Evolutionary conservation across 2,888 invertebrate species (phyloP).

Genomic region (Temnothorax ravouxi): DNA sequence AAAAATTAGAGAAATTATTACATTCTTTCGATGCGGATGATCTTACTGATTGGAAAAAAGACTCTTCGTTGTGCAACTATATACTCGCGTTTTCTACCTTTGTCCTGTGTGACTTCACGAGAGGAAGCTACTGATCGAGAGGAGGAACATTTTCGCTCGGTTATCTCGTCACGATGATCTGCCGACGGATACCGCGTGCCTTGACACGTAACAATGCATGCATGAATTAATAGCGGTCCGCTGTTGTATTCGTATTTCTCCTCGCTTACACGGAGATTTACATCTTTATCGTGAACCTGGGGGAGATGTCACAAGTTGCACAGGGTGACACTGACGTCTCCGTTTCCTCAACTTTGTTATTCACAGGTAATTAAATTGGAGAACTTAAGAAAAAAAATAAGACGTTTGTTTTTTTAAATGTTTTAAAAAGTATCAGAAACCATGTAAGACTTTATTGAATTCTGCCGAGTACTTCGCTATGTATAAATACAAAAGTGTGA

Average conservation of each 20-base stretch:
- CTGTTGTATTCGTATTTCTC: constrained; percentile 77
- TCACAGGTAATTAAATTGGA: constrained; percentile 8
- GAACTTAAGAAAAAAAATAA: background rate
- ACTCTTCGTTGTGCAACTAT: constrained; percentile 63
- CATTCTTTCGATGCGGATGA: constrained; percentile 65
- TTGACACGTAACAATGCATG: constrained; percentile 85
- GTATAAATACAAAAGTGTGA: background rate
- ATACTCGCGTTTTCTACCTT: constrained; percentile 37
- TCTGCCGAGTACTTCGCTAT: background rate
- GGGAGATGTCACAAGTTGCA: constrained; percentile 72
- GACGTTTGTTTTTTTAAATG: background rate
- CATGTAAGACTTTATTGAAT: background rate
- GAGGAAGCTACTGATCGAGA: constrained; percentile 74
- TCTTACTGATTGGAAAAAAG: constrained; percentile 66
- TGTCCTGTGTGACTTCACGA: constrained; percentile 48
- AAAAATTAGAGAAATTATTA: constrained; percentile 72
- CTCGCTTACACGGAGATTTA: constrained; percentile 80
- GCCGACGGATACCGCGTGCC: constrained; percentile 83
- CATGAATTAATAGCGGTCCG: constrained; percentile 84
- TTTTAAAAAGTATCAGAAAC: background rate
- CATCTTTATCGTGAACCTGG: constrained; percentile 81
- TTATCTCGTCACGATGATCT: constrained; percentile 85
- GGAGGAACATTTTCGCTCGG: constrained; percentile 73
- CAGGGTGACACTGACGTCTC: background rate
- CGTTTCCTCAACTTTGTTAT: constrained; percentile 14